Evolutionary conservation across 2,888 invertebrate species (phyloP).

Genomic region (Thecocarcelia acutangulata): DNA sequence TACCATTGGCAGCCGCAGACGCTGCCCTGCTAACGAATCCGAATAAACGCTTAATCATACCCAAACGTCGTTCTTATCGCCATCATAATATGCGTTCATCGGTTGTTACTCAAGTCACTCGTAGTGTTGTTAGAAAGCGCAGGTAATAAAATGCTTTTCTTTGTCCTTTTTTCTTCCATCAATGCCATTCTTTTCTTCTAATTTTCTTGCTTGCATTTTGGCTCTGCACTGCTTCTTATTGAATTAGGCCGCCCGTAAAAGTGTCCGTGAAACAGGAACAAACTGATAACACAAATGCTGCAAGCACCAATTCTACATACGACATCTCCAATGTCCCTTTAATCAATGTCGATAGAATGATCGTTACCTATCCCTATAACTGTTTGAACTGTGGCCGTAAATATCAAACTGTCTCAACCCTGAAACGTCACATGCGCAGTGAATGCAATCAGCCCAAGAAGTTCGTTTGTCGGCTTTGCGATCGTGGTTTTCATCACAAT

Average conservation of each 20-base stretch:
- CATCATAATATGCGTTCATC: conserved; percentile 39
- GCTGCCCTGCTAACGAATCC: conserved; percentile 16
- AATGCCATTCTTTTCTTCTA: conserved; percentile 3
- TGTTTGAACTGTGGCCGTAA: conserved; percentile 77
- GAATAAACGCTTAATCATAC: conserved; percentile 47
- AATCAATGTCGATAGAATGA: conserved; percentile 59
- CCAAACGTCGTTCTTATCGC: conserved; percentile 60
- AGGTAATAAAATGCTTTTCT: conserved; percentile 50
- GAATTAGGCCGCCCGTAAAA: conserved; percentile 60
- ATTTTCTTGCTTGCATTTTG: background rate
- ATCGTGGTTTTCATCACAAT: conserved; percentile 80
- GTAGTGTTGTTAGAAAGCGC: conserved; percentile 67
- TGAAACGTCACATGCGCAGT: conserved; percentile 83
- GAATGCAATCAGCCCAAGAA: conserved; percentile 80
- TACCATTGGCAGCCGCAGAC: conserved; percentile 22
- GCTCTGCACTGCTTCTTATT: background rate
- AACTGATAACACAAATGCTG: conserved; percentile 10
- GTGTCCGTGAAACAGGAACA: conserved; percentile 42
- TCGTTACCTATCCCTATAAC: conserved; percentile 71
- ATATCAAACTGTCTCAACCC: conserved; percentile 76
- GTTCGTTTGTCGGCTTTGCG: conserved; percentile 78
- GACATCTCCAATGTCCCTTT: conserved; percentile 44
- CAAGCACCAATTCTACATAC: conserved; percentile 10
- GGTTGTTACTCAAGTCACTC: conserved; percentile 53
- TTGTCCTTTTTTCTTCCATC: background rate